Evolutionary conservation across 2,113 vertebrate species (phyloP), one percentile per base, ranked within the genome.

Genomic region (Megalops atlanticus): DNA sequence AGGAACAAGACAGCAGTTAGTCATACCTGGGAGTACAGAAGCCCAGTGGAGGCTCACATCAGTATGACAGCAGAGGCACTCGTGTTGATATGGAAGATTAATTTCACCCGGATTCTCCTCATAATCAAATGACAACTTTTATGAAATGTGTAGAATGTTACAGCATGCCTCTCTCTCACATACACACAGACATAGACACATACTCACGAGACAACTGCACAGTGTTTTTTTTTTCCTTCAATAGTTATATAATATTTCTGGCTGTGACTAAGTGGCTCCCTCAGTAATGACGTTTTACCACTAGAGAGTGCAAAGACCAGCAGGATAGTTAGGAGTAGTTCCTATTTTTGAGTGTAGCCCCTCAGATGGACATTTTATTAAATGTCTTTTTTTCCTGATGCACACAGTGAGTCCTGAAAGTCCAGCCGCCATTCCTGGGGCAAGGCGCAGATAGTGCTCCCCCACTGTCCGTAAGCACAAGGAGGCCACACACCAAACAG

Each of bases 11-110:
- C 87, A 85, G 90, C 89, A 87, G 91, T 92, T 94, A 89, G 89
- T 91, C 93, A 90, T 89, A 97, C 96, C 96, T 96, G 94, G 79
- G 89, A 89, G 88, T 83, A 84, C 80, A 45, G 78, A 73, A 78
- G 76, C 82, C 79, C 74, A 58, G 84, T 33, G 75, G 77, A 70
- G 76, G 69, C 38, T 38, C 79, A 78, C 75, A 45, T 88, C 87
- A 64, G 84, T 82, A 84, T 41, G 31, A 40, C 40, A 58, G 76
- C 58, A 81, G 45, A 81, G 49, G 49, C 69, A 1, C n/a, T 78
- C 33, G 40, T 79, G 80, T 74, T 72, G 40, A 76, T 52, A 3
- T 33, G 1, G 10, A 38, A n/a, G 40, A 18, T 64, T n/a, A n/a
- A n/a, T n/a, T n/a, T n/a, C n/a, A n/a, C n/a, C n/a, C n/a, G n/a